phyloP scores from a whole-genome alignment of 2,888 invertebrate genomes.

The Holacanthella duospinosa region DNA sequence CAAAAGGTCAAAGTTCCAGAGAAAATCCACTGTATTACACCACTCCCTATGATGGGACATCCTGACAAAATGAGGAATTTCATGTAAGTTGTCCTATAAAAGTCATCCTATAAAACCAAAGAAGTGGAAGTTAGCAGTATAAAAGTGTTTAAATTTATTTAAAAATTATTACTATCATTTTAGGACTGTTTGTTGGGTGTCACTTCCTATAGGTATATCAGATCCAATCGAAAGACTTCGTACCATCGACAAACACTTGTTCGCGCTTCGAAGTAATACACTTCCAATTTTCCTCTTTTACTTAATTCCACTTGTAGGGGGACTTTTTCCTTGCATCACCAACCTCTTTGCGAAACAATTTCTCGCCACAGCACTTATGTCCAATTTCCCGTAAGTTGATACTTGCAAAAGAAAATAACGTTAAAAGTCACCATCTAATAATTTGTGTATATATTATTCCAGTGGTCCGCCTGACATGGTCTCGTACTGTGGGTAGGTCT shows the following conservation, averaged over 20 bases:
- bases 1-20: slow-evolving; percentile 12
- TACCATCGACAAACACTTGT: slow-evolving; percentile 12
- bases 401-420: not conserved
- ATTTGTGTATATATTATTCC: not conserved
- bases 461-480: not conserved
- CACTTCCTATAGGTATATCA: slow-evolving; percentile 14
- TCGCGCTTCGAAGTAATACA: slow-evolving; percentile 11
- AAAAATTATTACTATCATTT: not conserved
- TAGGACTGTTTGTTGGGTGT: slow-evolving; percentile 18
- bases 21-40: slow-evolving; percentile 15
- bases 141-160: no score
- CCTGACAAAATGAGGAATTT: slow-evolving; percentile 19
- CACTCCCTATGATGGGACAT: slow-evolving; percentile 17
- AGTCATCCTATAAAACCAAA: not conserved
- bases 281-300: slow-evolving; percentile 12
- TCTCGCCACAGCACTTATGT: slow-evolving; percentile 14
- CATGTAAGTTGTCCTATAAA: slow-evolving; percentile 15
- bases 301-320: slow-evolving; percentile 15
- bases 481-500: not conserved
- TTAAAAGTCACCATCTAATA: no score
- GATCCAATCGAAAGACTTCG: slow-evolving; percentile 10
- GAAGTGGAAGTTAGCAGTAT: no score
- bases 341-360: slow-evolving; percentile 11
- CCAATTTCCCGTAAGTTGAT: slow-evolving; percentile 12
- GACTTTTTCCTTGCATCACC: slow-evolving; percentile 13